Evolutionary conservation across 2,113 vertebrate species (phyloP).

Genomic region (Sphyrna mokarran): DNA sequence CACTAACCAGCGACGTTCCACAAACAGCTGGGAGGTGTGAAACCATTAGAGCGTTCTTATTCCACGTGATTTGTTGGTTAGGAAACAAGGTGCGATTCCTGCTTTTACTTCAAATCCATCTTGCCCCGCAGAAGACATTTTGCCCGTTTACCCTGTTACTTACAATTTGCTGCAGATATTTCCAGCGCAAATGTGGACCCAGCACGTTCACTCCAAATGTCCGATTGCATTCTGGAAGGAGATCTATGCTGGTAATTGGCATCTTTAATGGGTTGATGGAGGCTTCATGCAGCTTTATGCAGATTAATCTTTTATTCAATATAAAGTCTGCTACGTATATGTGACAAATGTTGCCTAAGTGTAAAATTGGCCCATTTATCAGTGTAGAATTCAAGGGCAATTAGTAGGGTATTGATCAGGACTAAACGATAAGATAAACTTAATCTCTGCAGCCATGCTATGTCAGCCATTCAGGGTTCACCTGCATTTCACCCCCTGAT

Average conservation of each 20-base stretch:
- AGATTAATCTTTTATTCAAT: conserved; percentile 14
- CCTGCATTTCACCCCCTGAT: not conserved
- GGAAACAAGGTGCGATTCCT: not conserved
- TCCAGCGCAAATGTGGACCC: not conserved
- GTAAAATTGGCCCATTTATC: not conserved
- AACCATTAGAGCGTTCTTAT: not conserved
- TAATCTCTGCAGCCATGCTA: not conserved
- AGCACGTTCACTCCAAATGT: not conserved
- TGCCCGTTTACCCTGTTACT: not conserved
- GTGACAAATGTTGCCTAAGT: not conserved
- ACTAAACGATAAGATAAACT: conserved; percentile 5
- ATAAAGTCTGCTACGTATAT: not conserved
- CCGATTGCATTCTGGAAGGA: not conserved
- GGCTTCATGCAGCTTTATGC: not conserved
- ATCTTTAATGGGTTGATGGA: not conserved
- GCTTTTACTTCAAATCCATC: not conserved
- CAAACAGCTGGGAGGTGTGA: not conserved
- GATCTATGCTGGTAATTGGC: not conserved
- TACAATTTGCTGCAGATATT: not conserved
- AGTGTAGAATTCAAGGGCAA: not conserved
- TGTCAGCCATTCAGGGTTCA: not conserved
- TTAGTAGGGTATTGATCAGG: conserved; percentile 18
- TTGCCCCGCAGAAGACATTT: not conserved
- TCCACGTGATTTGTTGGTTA: not conserved
- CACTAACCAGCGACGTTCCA: not conserved